Percentiles rank a stretch among this genome's conserved stretches.
phyloP scores from a whole-genome alignment of 2,113 vertebrate species.

The Corythoichthys intestinalis region DNA sequence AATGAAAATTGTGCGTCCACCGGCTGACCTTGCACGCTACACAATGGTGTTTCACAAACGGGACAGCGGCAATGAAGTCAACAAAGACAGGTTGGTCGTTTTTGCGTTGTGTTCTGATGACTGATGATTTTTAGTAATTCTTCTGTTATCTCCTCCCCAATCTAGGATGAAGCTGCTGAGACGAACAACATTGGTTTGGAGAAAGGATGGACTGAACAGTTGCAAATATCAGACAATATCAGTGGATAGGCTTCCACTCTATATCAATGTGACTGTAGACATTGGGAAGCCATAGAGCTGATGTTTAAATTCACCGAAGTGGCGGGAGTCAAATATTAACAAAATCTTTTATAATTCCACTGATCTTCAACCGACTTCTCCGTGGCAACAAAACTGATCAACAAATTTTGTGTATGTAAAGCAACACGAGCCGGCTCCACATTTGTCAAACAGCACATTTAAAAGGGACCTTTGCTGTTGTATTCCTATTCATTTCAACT shows the following conservation, averaged over 20 bases:
- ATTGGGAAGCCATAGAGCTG: constrained; percentile 68
- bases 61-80: constrained; percentile 87
- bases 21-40: constrained; percentile 81
- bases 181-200: constrained; percentile 79
- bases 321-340: background rate
- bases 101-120: background rate
- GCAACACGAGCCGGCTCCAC: background rate
- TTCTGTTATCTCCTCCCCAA: background rate
- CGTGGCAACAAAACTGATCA: background rate
- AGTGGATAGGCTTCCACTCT: constrained; percentile 78
- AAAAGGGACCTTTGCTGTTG: background rate
- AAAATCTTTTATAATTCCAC: background rate
- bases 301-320: constrained; percentile 17
- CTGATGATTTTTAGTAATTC: background rate
- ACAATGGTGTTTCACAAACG: constrained; percentile 95
- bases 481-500: background rate
- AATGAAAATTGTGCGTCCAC: constrained; percentile 83
- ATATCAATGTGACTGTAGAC: constrained; percentile 88
- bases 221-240: constrained; percentile 84
- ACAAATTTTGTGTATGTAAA: background rate
- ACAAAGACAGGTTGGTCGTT: constrained; percentile 79
- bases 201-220: constrained; percentile 83
- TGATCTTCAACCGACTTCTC: background rate
- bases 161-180: constrained; percentile 84
- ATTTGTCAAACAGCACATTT: background rate